Conservation (phyloP, 2,888 invertebrate genomes). For the Anticlea derivata region DNA sequence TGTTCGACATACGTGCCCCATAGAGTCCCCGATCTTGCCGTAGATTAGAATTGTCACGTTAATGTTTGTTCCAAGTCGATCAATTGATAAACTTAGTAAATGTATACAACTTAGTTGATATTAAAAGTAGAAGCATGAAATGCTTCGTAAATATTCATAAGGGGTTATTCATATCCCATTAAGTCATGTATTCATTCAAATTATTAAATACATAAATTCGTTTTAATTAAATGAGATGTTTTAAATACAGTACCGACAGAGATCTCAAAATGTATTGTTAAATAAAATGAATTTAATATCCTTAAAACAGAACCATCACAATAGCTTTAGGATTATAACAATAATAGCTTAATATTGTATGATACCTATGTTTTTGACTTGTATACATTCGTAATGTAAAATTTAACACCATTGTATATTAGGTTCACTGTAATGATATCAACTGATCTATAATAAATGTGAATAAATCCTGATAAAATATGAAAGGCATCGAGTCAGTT, state of each 20-base stretch:
- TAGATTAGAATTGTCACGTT: conserved; percentile 75
- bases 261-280: conserved; percentile 48
- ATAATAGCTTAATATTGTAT: conserved; percentile 78
- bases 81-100: conserved; percentile 71
- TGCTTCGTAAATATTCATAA: conserved; percentile 68
- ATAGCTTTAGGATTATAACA: conserved; percentile 80
- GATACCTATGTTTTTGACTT: conserved; percentile 82
- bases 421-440: conserved; percentile 77
- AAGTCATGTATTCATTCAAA: conserved; percentile 48
- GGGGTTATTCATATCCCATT: conserved; percentile 64
- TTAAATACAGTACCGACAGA: conserved; percentile 51
- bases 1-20: conserved; percentile 70
- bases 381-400: conserved; percentile 81
- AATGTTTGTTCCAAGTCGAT: conserved; percentile 74
- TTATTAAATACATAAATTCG: conserved; percentile 45
- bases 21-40: conserved; percentile 66
- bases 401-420: conserved; percentile 73
- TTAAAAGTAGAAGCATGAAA: conserved; percentile 70
- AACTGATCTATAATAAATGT: conserved; percentile 75
- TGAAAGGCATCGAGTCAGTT: conserved; percentile 69
- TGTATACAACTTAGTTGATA: conserved; percentile 77
- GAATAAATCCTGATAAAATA: conserved; percentile 78
- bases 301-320: conserved; percentile 76
- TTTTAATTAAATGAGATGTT: conserved; percentile 51
- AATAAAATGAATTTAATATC: conserved; percentile 54